These are phyloP conservation scores for Cyanistes caeruleus DNA, from an alignment of 2,113 vertebrate genomes.

Conservation along the genomic window DNA sequence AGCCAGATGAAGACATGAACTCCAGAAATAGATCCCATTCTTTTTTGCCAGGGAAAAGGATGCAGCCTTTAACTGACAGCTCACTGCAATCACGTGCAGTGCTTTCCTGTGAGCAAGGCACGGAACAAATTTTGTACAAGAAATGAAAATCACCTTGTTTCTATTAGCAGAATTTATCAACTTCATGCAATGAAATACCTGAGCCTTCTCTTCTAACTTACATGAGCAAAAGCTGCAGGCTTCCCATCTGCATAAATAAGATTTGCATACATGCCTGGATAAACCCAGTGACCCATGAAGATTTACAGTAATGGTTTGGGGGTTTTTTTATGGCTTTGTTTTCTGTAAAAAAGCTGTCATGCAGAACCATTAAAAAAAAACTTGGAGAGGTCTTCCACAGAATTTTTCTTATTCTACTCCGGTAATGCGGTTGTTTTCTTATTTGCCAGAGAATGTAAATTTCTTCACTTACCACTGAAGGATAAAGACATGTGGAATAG, in stretches of 20 bases:
- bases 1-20: neutral
- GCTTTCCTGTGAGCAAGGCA: neutral
- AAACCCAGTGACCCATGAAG: neutral
- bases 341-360: neutral
- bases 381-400: neutral
- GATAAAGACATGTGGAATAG: neutral
- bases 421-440: neutral
- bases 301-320: neutral
- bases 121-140: neutral
- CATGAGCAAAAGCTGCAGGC: neutral
- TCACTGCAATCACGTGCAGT: neutral
- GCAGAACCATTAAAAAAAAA: neutral
- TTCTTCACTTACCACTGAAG: neutral
- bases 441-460: neutral
- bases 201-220: neutral
- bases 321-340: neutral
- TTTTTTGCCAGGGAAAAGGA: neutral
- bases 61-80: neutral
- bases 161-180: neutral
- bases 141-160: neutral
- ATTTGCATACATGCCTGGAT: neutral
- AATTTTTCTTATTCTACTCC: neutral
- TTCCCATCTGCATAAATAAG: neutral
- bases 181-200: neutral
- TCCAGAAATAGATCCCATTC: neutral